Conservation (phyloP, 2,797 vertebrate species). For the Mionectes olivaceus region DNA sequence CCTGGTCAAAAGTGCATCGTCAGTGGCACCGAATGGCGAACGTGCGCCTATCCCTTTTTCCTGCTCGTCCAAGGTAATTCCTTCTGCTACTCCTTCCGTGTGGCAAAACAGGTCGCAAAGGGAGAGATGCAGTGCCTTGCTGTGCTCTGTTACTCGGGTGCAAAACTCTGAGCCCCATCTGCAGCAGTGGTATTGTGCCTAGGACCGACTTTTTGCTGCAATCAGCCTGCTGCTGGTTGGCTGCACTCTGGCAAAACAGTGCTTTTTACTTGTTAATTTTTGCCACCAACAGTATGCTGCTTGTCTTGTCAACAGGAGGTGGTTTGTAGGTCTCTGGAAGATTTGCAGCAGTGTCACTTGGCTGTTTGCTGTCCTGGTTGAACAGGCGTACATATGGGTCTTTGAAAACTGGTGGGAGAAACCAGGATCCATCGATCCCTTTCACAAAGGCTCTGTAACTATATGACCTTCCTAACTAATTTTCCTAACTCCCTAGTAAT, state of each 20-base stretch:
- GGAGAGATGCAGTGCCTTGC: not conserved
- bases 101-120: not conserved
- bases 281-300: accelerated
- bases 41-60: accelerated
- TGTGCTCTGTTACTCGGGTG: not conserved
- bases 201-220: accelerated
- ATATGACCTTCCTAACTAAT: not conserved
- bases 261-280: not conserved
- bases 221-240: not conserved
- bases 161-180: not conserved
- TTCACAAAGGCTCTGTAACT: not conserved
- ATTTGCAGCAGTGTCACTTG: not conserved
- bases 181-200: accelerated
- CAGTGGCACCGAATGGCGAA: not conserved
- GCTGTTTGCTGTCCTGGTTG: not conserved
- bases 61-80: not conserved
- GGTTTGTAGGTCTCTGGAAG: not conserved
- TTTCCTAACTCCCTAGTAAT: not conserved
- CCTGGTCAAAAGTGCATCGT: not conserved
- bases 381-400: accelerated
- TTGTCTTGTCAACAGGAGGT: not conserved
- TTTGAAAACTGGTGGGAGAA: not conserved
- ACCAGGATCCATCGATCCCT: not conserved
- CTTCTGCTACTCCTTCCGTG: not conserved
- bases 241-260: not conserved